Evolutionary conservation across 2,797 vertebrate species (phyloP).

Genomic region (Chelonia mydas): DNA sequence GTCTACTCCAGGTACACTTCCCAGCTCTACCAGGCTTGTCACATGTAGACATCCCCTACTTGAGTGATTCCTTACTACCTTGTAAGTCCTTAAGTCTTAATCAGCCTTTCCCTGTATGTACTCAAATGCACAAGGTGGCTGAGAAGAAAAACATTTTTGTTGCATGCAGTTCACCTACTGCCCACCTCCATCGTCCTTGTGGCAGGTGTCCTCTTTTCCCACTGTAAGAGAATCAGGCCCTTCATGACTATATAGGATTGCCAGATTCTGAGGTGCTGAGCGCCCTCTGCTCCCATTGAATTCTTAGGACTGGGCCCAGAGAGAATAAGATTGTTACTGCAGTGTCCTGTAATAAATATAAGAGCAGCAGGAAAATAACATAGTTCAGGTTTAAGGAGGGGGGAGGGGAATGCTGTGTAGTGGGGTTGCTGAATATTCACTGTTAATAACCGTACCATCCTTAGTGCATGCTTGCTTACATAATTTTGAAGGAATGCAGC

Average conservation of each 20-base stretch:
- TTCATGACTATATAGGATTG: too few species aligned
- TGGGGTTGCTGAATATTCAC: not conserved
- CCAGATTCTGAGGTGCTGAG: rapidly evolving
- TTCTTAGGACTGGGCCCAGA: not conserved
- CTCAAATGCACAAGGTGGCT: not conserved
- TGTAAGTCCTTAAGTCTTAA: too few species aligned
- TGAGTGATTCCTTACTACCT: not conserved
- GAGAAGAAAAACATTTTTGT: not conserved
- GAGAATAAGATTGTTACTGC: rapidly evolving
- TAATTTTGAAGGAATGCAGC: conserved; percentile 70
- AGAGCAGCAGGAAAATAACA: rapidly evolving
- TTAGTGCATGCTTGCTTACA: conserved; percentile 42
- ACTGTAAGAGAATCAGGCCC: rapidly evolving
- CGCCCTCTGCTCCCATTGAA: rapidly evolving
- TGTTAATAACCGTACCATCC: not conserved
- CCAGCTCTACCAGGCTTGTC: not conserved
- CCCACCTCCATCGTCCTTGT: rapidly evolving
- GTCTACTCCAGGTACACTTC: not conserved
- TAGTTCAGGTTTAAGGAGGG: not conserved
- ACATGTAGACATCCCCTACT: not conserved
- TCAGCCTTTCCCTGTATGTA: not conserved
- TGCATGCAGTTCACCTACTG: not conserved
- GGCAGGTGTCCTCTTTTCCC: rapidly evolving
- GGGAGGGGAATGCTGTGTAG: not conserved
- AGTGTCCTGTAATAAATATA: rapidly evolving